phyloP scores from a whole-genome alignment of 2,113 vertebrate species.

The Myrmecobius fasciatus region DNA sequence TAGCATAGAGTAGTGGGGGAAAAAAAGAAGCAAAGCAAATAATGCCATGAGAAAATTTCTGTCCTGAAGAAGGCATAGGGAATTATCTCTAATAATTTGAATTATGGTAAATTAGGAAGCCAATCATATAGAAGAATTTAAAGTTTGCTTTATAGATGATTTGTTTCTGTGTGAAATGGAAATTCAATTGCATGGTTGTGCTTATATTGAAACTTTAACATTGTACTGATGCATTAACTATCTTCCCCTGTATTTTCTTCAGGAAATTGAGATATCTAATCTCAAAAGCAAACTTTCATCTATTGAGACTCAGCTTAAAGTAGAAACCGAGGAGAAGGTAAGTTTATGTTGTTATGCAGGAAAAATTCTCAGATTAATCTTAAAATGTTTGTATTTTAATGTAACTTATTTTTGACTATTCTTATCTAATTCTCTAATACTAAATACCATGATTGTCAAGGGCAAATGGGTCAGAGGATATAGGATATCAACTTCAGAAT shows the following conservation, averaged over 20 bases:
- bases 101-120: conserved; percentile 8
- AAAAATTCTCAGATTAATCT: conserved; percentile 29
- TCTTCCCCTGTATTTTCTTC: conserved; percentile 64
- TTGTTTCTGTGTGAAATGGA: conserved; percentile 34
- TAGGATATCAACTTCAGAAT: neutral
- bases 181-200: conserved; percentile 22
- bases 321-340: conserved; percentile 87
- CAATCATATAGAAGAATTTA: conserved; percentile 31
- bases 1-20: neutral
- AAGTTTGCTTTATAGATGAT: conserved; percentile 47
- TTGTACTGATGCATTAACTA: conserved; percentile 44
- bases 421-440: conserved; percentile 23
- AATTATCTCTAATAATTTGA: neutral
- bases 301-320: conserved; percentile 87
- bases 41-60: neutral
- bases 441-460: conserved; percentile 52
- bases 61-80: neutral
- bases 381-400: conserved; percentile 38
- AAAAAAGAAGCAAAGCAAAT: neutral
- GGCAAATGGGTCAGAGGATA: conserved; percentile 26
- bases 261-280: conserved; percentile 88
- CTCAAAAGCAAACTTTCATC: conserved; percentile 85
- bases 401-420: conserved; percentile 16
- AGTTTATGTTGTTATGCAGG: conserved; percentile 52
- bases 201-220: conserved; percentile 53